Conservation (phyloP, 2,797 vertebrate species). For the Lemur catta region DNA sequence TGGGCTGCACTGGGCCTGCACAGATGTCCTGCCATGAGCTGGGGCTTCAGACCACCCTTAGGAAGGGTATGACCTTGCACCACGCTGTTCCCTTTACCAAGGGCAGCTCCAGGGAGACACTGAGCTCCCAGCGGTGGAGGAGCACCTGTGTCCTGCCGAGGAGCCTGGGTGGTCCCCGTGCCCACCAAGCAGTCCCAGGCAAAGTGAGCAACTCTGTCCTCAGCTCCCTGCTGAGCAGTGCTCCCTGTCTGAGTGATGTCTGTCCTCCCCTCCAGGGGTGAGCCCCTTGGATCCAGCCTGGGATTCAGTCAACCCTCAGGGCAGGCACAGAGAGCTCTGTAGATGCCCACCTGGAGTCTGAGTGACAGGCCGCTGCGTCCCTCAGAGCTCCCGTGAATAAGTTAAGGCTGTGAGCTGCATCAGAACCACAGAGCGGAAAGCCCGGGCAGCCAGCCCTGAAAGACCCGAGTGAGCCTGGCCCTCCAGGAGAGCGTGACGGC, state of each 20-base stretch:
- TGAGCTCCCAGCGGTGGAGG: no score
- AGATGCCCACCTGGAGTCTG: not conserved
- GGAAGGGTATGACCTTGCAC: not conserved
- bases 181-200: not conserved
- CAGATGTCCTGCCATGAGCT: not conserved
- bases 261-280: not conserved
- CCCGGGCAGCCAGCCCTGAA: not conserved
- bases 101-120: not conserved
- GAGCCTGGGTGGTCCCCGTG: not conserved
- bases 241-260: fast-evolving
- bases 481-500: fast-evolving
- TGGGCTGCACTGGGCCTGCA: not conserved
- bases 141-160: not conserved
- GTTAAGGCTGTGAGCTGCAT: not conserved
- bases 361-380: not conserved
- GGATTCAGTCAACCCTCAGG: not conserved
- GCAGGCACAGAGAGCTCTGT: not conserved
- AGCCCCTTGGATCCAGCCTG: not conserved
- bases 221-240: not conserved
- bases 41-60: not conserved
- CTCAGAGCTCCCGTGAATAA: not conserved
- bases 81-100: not conserved
- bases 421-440: fast-evolving
- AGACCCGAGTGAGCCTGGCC: no score
- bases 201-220: not conserved